Evolutionary conservation across 2,797 vertebrate species (phyloP).

Genomic region (Melanitta fusca): DNA sequence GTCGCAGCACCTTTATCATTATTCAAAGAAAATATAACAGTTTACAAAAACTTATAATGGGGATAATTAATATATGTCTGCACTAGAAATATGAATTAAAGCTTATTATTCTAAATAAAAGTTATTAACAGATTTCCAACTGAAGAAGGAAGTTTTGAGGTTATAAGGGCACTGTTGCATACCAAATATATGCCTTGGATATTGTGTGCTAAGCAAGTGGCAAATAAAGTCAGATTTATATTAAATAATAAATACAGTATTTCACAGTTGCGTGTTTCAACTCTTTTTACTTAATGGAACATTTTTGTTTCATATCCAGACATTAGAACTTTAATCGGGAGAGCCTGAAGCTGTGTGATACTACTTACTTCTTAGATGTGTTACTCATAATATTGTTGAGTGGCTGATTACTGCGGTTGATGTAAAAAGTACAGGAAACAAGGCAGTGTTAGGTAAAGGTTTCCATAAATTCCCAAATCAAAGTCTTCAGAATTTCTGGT

Average conservation of each 20-base stretch:
- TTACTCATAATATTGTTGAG: not conserved
- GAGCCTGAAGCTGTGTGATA: not conserved
- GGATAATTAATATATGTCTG: constrained; percentile 31
- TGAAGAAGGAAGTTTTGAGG: constrained; percentile 62
- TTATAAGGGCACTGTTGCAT: constrained; percentile 70
- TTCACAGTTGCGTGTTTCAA: constrained; percentile 14
- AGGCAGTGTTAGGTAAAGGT: not conserved
- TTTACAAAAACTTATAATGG: constrained; percentile 24
- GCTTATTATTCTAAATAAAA: constrained; percentile 31
- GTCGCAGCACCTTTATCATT: not conserved
- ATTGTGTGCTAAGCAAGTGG: constrained; percentile 35
- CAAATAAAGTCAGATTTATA: constrained; percentile 29
- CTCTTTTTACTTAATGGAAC: not conserved
- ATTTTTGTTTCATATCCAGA: not conserved
- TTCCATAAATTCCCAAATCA: constrained; percentile 1
- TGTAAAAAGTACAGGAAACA: not conserved
- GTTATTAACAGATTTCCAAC: constrained; percentile 35
- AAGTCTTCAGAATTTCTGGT: constrained; percentile 36
- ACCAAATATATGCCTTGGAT: constrained; percentile 46
- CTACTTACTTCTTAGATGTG: not conserved
- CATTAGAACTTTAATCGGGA: not conserved
- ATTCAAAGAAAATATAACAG: not conserved
- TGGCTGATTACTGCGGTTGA: not conserved
- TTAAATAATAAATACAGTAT: constrained; percentile 1
- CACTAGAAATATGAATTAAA: constrained; percentile 28